Evolutionary conservation across 1,140 invertebrate species (phyloP).

Genomic region (Antheraea pernyi): DNA sequence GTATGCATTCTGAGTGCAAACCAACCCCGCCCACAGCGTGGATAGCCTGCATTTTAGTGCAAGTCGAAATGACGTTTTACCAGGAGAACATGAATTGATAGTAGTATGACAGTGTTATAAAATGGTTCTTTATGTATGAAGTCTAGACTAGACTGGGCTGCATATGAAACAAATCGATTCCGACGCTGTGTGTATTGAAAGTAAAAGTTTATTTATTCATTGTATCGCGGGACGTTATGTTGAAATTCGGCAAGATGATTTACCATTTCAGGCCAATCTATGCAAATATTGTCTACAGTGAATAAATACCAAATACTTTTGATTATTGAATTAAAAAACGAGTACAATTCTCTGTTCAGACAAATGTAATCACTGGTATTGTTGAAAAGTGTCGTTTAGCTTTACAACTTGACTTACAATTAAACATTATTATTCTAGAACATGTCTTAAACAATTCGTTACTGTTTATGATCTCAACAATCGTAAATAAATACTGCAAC

Average conservation of each 20-base stretch:
- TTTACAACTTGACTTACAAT: no score
- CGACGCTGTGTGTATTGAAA: constrained; percentile 17
- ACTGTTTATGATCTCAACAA: no score
- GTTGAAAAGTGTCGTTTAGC: no score
- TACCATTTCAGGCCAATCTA: not conserved
- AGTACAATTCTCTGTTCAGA: no score
- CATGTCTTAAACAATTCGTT: no score
- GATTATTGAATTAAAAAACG: no score
- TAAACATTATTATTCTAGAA: no score
- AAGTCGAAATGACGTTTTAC: not conserved
- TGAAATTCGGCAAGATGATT: not conserved
- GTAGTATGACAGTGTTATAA: not conserved
- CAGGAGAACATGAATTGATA: not conserved
- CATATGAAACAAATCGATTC: constrained; percentile 11
- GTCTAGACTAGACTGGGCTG: constrained; percentile 3
- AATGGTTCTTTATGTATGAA: constrained; percentile 5
- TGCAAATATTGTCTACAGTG: not conserved
- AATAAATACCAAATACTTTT: no score
- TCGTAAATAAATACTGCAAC: no score
- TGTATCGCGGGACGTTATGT: not conserved
- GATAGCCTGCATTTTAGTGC: not conserved
- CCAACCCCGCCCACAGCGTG: no score
- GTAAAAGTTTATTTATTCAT: constrained; percentile 11
- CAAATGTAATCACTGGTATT: no score
- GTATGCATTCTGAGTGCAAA: not conserved